Evolutionary conservation across 2,113 vertebrate genomes (phyloP).

Genomic region (Podilymbus podiceps): DNA sequence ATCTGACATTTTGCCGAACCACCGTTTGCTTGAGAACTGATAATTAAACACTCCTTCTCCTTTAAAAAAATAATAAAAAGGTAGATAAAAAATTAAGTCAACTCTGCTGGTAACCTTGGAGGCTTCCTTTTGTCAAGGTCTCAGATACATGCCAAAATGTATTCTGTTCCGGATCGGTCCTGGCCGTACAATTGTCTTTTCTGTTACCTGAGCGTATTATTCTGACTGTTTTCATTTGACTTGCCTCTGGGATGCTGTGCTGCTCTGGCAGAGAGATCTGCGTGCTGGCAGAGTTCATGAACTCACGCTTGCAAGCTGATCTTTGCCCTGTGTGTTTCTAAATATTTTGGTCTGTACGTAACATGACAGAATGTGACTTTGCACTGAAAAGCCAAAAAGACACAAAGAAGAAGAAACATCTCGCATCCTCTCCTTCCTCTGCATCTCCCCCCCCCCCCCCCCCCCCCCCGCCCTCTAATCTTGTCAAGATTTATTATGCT

Average conservation of each 20-base stretch:
- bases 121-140: conserved; percentile 28
- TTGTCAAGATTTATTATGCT: conserved; percentile 23
- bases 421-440: background rate
- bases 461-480: background rate
- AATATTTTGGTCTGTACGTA: conserved; percentile 19
- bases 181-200: background rate
- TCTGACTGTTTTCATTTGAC: conserved; percentile 40
- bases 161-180: background rate
- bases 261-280: conserved; percentile 22
- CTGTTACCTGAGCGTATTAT: background rate
- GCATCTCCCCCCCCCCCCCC: background rate
- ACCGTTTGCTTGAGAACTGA: conserved; percentile 58
- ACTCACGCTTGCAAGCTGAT: background rate
- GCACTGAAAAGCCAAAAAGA: conserved; percentile 5
- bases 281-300: conserved; percentile 6
- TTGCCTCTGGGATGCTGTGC: conserved; percentile 43
- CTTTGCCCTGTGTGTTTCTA: conserved; percentile 35
- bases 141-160: background rate
- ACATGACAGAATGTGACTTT: conserved; percentile 34
- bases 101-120: conserved; percentile 24
- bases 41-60: conserved; percentile 71
- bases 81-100: background rate
- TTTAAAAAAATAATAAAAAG: conserved; percentile 8
- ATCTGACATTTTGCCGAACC: conserved; percentile 63
- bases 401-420: background rate